phyloP scores from a whole-genome alignment of 2,797 vertebrate species.

The Sebastolobus altivelis region DNA sequence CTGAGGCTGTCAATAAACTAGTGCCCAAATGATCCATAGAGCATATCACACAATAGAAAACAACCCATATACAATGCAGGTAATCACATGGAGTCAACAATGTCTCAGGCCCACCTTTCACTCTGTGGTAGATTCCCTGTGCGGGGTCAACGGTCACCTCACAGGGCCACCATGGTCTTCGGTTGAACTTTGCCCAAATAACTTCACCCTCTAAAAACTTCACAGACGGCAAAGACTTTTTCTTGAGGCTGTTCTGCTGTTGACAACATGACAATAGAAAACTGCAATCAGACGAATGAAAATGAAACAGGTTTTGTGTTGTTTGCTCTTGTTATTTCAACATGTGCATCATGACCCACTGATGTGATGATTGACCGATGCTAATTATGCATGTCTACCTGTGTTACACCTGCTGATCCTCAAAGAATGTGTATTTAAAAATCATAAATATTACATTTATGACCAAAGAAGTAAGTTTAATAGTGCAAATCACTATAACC shows the following conservation, averaged over 20 bases:
- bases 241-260: slow-evolving; percentile 79
- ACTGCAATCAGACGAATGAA: background rate
- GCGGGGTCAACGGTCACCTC: slow-evolving; percentile 90
- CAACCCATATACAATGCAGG: background rate
- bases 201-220: slow-evolving; percentile 94
- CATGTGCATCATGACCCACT: background rate
- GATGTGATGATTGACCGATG: background rate
- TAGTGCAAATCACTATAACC: background rate
- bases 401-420: background rate
- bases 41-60: background rate
- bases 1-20: background rate
- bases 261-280: slow-evolving; percentile 30
- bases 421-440: background rate
- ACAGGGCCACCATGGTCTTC: slow-evolving; percentile 98
- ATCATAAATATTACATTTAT: background rate
- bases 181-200: slow-evolving; percentile 97
- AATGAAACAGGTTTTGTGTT: background rate
- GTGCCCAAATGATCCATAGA: background rate
- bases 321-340: background rate
- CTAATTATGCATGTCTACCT: too few species aligned
- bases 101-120: slow-evolving; percentile 89
- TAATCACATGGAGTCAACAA: slow-evolving; percentile 23
- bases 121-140: slow-evolving; percentile 90
- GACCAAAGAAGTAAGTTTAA: background rate
- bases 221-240: slow-evolving; percentile 86